A percentile compares a stretch with the other conserved stretches of the same genome.
These are phyloP conservation scores for Zosterops lateralis DNA, from an alignment of 2,113 vertebrate genomes.

Conservation along the genomic window DNA sequence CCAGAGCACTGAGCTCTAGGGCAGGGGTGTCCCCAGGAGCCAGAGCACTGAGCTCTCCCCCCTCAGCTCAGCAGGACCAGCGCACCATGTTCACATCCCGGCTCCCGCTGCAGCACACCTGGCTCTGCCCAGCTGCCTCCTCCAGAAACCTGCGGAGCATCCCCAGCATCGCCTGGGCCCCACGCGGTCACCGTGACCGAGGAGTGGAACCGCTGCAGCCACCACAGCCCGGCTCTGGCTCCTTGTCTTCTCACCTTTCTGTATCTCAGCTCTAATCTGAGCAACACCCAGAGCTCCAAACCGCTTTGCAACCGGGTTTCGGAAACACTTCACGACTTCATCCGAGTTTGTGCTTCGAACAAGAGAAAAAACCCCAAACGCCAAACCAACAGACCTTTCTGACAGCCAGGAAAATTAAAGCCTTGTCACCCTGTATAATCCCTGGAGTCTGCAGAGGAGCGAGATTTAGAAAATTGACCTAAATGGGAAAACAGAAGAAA, in stretches of 20 bases:
- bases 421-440: not conserved
- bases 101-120: accelerated
- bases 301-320: not conserved
- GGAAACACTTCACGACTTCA: not conserved
- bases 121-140: not conserved
- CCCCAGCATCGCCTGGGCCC: not conserved
- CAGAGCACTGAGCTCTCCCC: accelerated
- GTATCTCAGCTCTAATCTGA: not conserved
- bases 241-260: not conserved
- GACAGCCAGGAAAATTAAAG: accelerated
- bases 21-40: too few species aligned
- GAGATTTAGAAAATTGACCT: not conserved
- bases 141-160: not conserved
- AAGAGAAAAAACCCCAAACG: too few species aligned
- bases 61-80: accelerated
- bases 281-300: not conserved
- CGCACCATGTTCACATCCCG: not conserved
- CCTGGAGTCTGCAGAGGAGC: not conserved
- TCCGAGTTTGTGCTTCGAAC: not conserved
- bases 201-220: not conserved
- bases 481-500: not conserved
- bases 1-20: too few species aligned
- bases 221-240: accelerated
- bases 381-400: not conserved
- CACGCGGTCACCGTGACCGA: accelerated